Percentiles rank a stretch among this genome's conserved stretches.
Evolutionary conservation across 2,888 invertebrate species (phyloP).

Genomic region (Meliscaeva auricollis): DNA sequence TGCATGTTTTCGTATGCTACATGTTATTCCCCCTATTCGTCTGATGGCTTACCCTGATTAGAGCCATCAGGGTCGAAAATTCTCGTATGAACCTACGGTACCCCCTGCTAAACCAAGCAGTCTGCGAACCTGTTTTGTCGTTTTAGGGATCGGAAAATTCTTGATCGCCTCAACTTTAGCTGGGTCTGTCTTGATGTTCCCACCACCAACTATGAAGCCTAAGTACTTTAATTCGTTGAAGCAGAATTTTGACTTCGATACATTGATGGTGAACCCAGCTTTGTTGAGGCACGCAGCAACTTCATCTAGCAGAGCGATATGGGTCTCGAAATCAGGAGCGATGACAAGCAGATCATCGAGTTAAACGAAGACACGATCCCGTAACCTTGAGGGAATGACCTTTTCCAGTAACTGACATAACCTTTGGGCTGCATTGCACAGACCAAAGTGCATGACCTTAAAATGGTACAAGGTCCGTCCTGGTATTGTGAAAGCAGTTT

Average conservation of each 20-base stretch:
- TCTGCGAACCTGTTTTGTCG: constrained; percentile 16
- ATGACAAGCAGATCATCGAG: constrained; percentile 48
- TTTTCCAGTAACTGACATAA: constrained; percentile 74
- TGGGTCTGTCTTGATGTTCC: constrained; percentile 46
- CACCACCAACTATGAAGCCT: constrained; percentile 51
- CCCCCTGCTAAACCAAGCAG: constrained; percentile 60
- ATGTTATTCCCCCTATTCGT: constrained; percentile 39
- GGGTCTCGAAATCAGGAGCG: constrained; percentile 25
- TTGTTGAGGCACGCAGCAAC: constrained; percentile 45
- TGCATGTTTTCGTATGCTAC: too few species aligned
- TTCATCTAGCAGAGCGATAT: constrained; percentile 38
- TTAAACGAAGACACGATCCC: constrained; percentile 38
- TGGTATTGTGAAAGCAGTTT: constrained; percentile 70
- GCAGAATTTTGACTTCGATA: constrained; percentile 50
- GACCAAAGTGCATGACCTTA: constrained; percentile 57
- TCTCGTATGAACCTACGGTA: constrained; percentile 62
- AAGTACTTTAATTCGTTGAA: constrained; percentile 66
- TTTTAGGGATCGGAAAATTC: constrained; percentile 49
- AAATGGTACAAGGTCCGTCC: constrained; percentile 45
- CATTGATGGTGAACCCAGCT: constrained; percentile 60
- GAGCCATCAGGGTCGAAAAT: constrained; percentile 43
- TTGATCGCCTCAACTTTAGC: constrained; percentile 59
- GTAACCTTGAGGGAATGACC: constrained; percentile 56
- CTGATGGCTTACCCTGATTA: too few species aligned
- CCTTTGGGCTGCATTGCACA: constrained; percentile 45